A percentile compares a stretch with the other conserved stretches of the same genome.
Evolutionary conservation across 2,113 vertebrate genomes (phyloP).

Genomic region (Harpagus bidentatus): DNA sequence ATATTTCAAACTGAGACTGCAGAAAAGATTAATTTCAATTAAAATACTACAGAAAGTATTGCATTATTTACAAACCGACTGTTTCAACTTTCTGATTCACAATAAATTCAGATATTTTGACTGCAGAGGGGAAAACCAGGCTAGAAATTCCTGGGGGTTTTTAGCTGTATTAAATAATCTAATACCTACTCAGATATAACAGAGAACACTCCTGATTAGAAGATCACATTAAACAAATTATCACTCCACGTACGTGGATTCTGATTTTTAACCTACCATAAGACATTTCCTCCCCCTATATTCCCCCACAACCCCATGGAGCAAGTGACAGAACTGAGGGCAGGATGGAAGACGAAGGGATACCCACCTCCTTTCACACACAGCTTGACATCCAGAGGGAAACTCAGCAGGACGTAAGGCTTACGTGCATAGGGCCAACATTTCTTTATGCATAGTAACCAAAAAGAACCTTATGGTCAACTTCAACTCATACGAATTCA

Average conservation of each 20-base stretch:
- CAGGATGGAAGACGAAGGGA: not conserved
- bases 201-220: not conserved
- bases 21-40: constrained; percentile 41
- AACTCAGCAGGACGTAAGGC: not conserved
- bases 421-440: not conserved
- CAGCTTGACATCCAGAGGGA: not conserved
- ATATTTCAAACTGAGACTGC: not conserved
- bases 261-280: not conserved
- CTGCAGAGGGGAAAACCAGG: not conserved
- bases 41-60: not conserved
- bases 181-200: not conserved
- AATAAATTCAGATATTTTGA: not conserved
- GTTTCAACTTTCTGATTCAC: not conserved
- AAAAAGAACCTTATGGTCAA: not conserved
- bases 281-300: not conserved
- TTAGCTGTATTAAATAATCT: not conserved
- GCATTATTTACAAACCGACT: not conserved
- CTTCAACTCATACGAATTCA: not conserved
- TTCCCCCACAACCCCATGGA: fast-evolving
- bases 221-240: not conserved
- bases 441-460: not conserved
- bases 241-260: not conserved
- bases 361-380: not conserved
- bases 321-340: not conserved
- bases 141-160: not conserved